Conservation (phyloP, 2,113 vertebrate species). For the Semnopithecus entellus region DNA sequence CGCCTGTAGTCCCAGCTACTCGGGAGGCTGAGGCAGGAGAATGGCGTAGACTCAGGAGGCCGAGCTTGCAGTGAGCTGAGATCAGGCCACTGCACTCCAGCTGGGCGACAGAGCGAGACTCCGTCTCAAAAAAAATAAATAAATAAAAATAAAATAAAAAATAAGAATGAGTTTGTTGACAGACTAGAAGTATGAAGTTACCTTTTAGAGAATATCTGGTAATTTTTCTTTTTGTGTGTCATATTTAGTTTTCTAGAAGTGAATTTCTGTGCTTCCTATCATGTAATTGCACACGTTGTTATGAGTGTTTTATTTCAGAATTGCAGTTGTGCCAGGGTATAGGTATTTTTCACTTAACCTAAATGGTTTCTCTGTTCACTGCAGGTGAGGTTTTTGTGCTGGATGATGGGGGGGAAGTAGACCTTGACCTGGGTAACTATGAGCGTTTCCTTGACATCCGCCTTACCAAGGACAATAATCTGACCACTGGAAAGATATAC, state of each 20-base stretch:
- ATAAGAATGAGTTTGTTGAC: not conserved
- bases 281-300: not conserved
- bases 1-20: too few relatives aligned
- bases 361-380: not conserved
- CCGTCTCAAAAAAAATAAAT: too few relatives aligned
- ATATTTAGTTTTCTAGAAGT: constrained; percentile 32
- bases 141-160: too few relatives aligned
- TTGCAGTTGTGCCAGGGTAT: not conserved
- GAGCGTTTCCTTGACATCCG: constrained; percentile 97
- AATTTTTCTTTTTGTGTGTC: constrained; percentile 25
- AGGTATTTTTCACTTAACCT: not conserved
- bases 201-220: not conserved
- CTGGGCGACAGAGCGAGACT: too few relatives aligned
- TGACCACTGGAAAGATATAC: constrained; percentile 99
- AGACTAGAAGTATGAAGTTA: not conserved
- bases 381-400: constrained; percentile 97
- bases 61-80: too few relatives aligned
- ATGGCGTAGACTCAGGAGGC: too few relatives aligned
- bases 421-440: constrained; percentile 97
- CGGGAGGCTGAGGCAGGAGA: too few relatives aligned
- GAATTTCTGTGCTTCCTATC: not conserved
- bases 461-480: constrained; percentile 96
- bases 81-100: too few relatives aligned
- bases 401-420: constrained; percentile 97
- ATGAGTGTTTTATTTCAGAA: not conserved